phyloP scores from a whole-genome alignment of 2,113 vertebrate genomes.

The Mastomys coucha region DNA sequence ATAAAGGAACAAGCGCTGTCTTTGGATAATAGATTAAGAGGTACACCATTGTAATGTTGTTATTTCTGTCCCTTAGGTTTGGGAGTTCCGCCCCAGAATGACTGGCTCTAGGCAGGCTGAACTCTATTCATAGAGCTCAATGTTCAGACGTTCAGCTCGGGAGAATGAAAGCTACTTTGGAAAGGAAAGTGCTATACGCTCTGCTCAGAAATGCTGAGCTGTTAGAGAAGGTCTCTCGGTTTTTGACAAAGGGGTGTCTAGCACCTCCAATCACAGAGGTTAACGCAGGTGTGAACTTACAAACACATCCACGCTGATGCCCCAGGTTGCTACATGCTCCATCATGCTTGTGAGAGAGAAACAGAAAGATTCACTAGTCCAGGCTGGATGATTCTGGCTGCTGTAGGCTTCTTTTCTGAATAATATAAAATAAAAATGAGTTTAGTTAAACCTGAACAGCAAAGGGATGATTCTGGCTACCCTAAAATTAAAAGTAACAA shows the following conservation, averaged over 20 bases:
- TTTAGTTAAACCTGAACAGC: constrained; percentile 4
- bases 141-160: constrained; percentile 46
- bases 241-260: constrained; percentile 64
- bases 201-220: constrained; percentile 46
- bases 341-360: constrained; percentile 42
- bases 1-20: constrained; percentile 21
- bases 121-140: constrained; percentile 70
- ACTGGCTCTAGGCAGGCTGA: constrained; percentile 54
- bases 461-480: not conserved
- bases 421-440: not conserved
- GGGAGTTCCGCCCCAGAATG: constrained; percentile 42
- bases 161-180: constrained; percentile 40
- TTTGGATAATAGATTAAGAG: constrained; percentile 65
- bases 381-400: not conserved
- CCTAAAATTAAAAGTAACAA: not conserved
- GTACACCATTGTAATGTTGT: constrained; percentile 51
- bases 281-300: constrained; percentile 72
- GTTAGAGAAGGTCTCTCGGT: constrained; percentile 63
- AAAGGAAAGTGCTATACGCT: constrained; percentile 58
- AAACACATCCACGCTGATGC: constrained; percentile 65
- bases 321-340: constrained; percentile 44
- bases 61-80: constrained; percentile 62
- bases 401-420: constrained; percentile 14
- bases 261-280: constrained; percentile 60
- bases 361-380: not conserved